Evolutionary conservation across 1,140 invertebrate genomes (phyloP).

Genomic region (Drosophila santomea): DNA sequence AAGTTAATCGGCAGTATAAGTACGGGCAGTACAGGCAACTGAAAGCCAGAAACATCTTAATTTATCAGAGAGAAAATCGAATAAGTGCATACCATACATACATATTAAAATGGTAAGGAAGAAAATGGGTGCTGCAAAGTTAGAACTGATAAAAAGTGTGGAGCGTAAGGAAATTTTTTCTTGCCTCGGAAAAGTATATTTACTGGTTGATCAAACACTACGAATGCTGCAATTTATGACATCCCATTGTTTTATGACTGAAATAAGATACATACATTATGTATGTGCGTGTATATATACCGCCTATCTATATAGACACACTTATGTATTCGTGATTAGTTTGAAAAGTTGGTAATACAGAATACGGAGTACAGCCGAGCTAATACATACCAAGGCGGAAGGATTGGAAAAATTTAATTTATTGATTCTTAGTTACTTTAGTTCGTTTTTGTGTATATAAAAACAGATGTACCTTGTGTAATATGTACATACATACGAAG

Average conservation of each 20-base stretch:
- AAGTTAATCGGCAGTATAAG: slow-evolving; percentile 5
- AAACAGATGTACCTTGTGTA: neutral
- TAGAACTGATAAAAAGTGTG: slow-evolving; percentile 1
- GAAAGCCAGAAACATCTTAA: slow-evolving; percentile 1
- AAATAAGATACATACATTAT: slow-evolving; percentile 21
- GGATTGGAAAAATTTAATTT: too few relatives aligned
- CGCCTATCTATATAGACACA: slow-evolving; percentile 16
- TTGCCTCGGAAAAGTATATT: neutral
- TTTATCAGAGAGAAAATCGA: slow-evolving; percentile 12
- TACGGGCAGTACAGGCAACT: neutral
- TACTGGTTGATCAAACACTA: too few relatives aligned
- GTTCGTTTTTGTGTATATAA: neutral
- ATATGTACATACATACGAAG: neutral
- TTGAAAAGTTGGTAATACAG: slow-evolving; percentile 1
- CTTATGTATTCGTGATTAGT: slow-evolving; percentile 10
- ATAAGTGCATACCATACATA: slow-evolving; percentile 26
- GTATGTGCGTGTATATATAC: slow-evolving; percentile 21
- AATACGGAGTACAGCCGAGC: neutral
- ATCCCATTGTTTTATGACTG: neutral
- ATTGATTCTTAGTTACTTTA: slow-evolving; percentile 6
- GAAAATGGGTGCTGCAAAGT: slow-evolving; percentile 17
- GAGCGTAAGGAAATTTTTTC: neutral
- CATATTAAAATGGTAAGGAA: slow-evolving; percentile 65
- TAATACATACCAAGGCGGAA: too few relatives aligned
- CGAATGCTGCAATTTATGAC: neutral